Evolutionary conservation across 2,113 vertebrate genomes (phyloP).

Genomic region (Spea multiplicata): DNA sequence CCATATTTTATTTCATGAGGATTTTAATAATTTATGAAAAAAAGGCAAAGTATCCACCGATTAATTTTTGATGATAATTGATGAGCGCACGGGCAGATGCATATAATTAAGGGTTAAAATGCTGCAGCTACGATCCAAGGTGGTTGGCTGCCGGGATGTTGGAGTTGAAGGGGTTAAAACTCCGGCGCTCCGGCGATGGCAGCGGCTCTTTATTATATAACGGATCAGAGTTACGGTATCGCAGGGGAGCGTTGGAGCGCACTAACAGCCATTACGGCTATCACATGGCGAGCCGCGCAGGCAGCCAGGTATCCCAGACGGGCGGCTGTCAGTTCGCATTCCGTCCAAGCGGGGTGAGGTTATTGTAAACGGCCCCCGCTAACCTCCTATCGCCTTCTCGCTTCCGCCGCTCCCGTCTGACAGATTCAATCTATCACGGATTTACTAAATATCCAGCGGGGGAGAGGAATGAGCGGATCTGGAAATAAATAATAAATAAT

Average conservation of each 20-base stretch:
- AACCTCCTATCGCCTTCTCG: slow-evolving; percentile 3
- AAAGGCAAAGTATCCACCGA: too few species aligned
- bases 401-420: background rate
- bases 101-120: too few species aligned
- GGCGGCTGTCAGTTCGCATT: slow-evolving; percentile 10
- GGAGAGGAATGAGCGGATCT: background rate
- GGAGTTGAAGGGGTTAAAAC: background rate
- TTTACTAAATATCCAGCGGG: background rate
- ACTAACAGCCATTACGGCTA: background rate
- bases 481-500: too few species aligned
- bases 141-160: background rate
- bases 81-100: too few species aligned
- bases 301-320: background rate
- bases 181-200: background rate
- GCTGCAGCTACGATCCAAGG: too few species aligned
- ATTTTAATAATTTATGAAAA: too few species aligned
- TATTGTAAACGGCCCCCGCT: background rate
- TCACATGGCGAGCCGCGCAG: background rate
- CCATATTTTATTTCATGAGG: too few species aligned
- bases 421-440: background rate
- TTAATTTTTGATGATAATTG: too few species aligned
- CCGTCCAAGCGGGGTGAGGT: background rate
- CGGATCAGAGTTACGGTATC: background rate
- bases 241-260: background rate
- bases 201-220: background rate